Evolutionary conservation across 2,113 vertebrate genomes (phyloP), one percentile per base, ranked within the genome.

Genomic region (Irena cyanogastra): DNA sequence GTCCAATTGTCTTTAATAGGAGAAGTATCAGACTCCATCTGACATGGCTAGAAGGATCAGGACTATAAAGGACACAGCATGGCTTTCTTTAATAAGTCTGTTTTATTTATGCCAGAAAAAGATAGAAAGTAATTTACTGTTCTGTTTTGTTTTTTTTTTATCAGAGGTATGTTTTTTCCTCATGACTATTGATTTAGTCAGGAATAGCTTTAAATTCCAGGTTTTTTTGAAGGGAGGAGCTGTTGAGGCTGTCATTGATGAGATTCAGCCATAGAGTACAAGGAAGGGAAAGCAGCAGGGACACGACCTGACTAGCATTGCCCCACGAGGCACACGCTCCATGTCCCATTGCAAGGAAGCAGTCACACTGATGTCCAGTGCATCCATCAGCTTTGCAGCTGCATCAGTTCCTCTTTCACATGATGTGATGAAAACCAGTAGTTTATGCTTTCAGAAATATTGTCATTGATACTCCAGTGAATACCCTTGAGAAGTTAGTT

Each of bases 1-100:
- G 21, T 82, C 68, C 80, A 85, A 37, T 75, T 93, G 68, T 80
- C 89, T 87, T 95, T 94, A 94, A 94, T 49, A 94, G 88, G 70
- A 94, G 72, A 93, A 89, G 70, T 50, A 85, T 57, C 45, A 85
- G 63, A 42, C 74, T 87, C 77, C 87, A 54, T 44, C 63, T 49
- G 72, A 56, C 72, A 79, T 18, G 33, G 77, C 52, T 79, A 45
- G 86, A 93, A 83, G 41, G 45, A 81, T 79, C 56, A 52, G n/a
- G 83, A 44, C 45, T 33, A 65, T 60, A 88, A 80, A 87, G 83
- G 42, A 61, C 18, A 78, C 2, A 7, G 72, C 33, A 45, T 75
- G 33, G 35, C 39, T 88, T 84, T 87, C 77, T 72, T 86, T 31
- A 75, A 68, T 26, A n/a, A 93, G 5, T 56, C 83, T 81, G 33